Evolutionary conservation across 1,140 invertebrate species (phyloP), one percentile per base, ranked within the genome.

Genomic region (Antheraea mylitta): DNA sequence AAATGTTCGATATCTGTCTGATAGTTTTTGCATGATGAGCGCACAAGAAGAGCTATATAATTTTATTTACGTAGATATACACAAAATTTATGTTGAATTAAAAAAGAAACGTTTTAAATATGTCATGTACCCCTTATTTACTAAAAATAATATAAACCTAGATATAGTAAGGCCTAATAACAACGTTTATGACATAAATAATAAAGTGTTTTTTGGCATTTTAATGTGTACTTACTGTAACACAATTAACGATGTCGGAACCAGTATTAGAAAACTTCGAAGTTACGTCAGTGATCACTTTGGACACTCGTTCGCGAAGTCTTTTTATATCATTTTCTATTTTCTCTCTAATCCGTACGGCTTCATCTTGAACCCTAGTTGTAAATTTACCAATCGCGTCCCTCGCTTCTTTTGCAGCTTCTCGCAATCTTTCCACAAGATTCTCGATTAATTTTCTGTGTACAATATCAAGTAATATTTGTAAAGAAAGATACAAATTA

Each of bases 401-500:
- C 13, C 78, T 64, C 11, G 84, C 81, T 66, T 87, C 78, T 30
- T 77, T 67, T 7, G 78, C 83, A 0, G 86, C 74, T 60, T 70
- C 73, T 13, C 66, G 71, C 7, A 90, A 71, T 64, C 82, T 83
- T 2, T 70, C 59, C 36, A 83, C 71, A 0, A 89, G 37, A 38
- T 86, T 72, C 73, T 83, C 70, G 6, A 91, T 80, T 13, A 89
- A 72, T 18, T 69, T 53, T 37, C 85, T 86, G 71, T 58, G 77
- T n/a, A 78, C 45, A 71, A 65, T 48, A 48, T 48, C 13, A 7
- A 48, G 11, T 48, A 48, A 7, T 58, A 13, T 19, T 67, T 36
- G 19, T 19, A 36, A 61, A 38, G 37, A 38, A 9, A 38, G 37
- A 38, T 9, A n/a, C n/a, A n/a, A n/a, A n/a, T n/a, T n/a, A n/a